Percentiles rank a stretch among this genome's conserved stretches.
Conservation (phyloP, 2,888 invertebrate genomes). For the Pimpla rufipes region DNA sequence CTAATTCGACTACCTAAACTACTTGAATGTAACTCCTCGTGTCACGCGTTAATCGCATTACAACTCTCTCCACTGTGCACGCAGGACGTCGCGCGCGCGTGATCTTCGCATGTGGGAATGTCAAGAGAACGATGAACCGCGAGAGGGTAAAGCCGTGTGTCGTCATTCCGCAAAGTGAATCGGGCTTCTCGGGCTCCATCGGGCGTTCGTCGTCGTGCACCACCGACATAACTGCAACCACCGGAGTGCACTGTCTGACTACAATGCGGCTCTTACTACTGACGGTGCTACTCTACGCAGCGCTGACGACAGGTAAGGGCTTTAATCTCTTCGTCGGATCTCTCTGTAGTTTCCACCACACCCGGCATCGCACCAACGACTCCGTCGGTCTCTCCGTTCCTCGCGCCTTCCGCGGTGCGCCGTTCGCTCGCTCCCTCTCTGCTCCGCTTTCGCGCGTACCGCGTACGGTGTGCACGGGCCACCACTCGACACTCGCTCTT, state of each 20-base stretch:
- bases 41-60: constrained; percentile 3
- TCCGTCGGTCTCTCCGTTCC: constrained; percentile 7
- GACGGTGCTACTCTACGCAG: constrained; percentile 75
- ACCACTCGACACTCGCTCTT: constrained; percentile 40
- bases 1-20: no score
- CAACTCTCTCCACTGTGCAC: not conserved
- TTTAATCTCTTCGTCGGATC: constrained; percentile 64
- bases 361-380: not conserved
- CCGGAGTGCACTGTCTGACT: constrained; percentile 75
- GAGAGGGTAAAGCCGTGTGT: constrained; percentile 72
- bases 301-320: constrained; percentile 80
- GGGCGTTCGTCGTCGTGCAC: constrained; percentile 10
- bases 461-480: not conserved
- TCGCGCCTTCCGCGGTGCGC: not conserved
- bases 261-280: constrained; percentile 82
- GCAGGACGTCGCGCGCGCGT: constrained; percentile 1
- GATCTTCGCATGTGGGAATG: constrained; percentile 67
- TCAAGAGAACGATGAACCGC: constrained; percentile 77
- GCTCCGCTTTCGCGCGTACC: constrained; percentile 16
- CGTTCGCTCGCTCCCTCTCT: constrained; percentile 6
- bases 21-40: not conserved
- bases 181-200: constrained; percentile 62
- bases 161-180: constrained; percentile 75
- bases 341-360: constrained; percentile 21
- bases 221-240: constrained; percentile 22